Evolutionary conservation across 2,888 invertebrate species (phyloP).

Genomic region (Thyatira batis): DNA sequence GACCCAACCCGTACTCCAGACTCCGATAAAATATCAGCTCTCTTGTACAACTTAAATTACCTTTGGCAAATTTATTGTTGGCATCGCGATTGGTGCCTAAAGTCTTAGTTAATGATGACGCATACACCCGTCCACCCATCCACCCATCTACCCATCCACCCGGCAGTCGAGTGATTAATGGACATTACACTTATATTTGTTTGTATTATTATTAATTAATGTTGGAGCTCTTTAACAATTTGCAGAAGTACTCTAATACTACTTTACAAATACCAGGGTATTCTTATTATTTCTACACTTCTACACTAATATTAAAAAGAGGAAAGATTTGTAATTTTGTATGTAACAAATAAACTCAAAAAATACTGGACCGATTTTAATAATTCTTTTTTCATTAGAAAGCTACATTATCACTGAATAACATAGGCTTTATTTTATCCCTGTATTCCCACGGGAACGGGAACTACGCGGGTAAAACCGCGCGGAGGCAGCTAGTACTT

Average conservation of each 20-base stretch:
- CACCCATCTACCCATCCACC: not conserved
- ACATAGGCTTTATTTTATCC: too few species aligned
- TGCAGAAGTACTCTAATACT: not conserved
- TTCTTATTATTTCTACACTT: too few species aligned
- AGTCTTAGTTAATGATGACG: conserved; percentile 3
- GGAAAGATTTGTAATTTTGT: too few species aligned
- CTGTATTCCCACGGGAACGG: too few species aligned
- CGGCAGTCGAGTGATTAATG: not conserved
- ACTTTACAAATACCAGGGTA: too few species aligned
- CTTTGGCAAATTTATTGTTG: conserved; percentile 12
- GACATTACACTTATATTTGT: not conserved
- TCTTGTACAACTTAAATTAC: conserved; percentile 14
- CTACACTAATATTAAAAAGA: too few species aligned
- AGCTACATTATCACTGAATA: too few species aligned
- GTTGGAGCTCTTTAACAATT: not conserved
- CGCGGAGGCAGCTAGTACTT: too few species aligned
- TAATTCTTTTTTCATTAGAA: too few species aligned
- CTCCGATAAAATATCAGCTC: conserved; percentile 8
- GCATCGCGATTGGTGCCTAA: not conserved
- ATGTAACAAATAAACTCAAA: too few species aligned
- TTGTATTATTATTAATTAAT: not conserved
- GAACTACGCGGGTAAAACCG: too few species aligned
- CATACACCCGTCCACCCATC: not conserved
- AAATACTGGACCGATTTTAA: too few species aligned
- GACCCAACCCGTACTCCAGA: not conserved